These are phyloP conservation scores for Brachypteracias leptosomus DNA, from an alignment of 2,113 vertebrate species.

Conservation along the genomic window DNA sequence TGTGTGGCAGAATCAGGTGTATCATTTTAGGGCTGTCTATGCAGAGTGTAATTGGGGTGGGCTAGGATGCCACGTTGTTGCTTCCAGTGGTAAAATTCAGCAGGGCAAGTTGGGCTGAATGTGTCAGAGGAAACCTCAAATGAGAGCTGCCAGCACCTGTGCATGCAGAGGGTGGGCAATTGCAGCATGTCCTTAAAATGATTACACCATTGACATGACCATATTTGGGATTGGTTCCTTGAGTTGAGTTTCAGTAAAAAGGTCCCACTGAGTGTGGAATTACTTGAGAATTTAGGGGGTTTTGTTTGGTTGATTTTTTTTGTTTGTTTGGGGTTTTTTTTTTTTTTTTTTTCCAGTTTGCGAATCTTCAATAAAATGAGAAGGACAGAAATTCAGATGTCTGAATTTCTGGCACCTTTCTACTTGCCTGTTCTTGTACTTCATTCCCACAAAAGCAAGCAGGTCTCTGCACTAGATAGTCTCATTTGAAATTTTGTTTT, in stretches of 20 bases:
- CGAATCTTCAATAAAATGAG: neutral
- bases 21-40: neutral
- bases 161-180: neutral
- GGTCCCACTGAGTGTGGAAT: neutral
- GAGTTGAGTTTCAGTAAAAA: neutral
- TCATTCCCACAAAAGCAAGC: neutral
- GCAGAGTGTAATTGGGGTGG: neutral
- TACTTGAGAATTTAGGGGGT: neutral
- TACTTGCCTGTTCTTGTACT: neutral
- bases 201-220: accelerated
- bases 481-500: neutral
- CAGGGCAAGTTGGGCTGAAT: accelerated
- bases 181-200: neutral
- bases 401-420: neutral
- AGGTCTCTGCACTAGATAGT: neutral
- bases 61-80: neutral
- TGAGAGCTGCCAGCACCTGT: neutral
- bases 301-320: neutral
- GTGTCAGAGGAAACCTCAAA: accelerated
- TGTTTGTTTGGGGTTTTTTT: neutral
- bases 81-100: neutral
- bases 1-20: accelerated
- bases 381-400: neutral
- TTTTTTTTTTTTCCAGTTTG: accelerated
- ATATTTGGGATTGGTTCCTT: neutral